Base-by-base conservation (phyloP, 1,140 invertebrate species). In the Cyclina sinensis region DNA sequence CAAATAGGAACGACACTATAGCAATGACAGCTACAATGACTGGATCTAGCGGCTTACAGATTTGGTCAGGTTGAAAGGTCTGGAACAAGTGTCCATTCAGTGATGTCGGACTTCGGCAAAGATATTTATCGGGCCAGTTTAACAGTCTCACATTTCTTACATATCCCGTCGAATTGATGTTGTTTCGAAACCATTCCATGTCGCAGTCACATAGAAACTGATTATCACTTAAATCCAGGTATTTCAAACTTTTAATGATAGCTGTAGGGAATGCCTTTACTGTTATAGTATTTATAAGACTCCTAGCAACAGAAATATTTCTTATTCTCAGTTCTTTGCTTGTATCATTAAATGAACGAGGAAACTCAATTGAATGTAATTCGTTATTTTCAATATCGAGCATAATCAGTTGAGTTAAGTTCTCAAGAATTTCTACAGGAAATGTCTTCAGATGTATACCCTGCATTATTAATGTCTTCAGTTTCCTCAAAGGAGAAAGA, bases 111-210 rank as follows among this genome's bases (percentile, higher is more conserved):
- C 30, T 54, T 0, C 30, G 3, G 46, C 83, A 85, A n/a, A n/a
- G 0, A 43, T 85, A 85, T 0, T 59, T 37, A 5, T 46, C 68
- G 18, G 68, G 83, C 83, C 83, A 85, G 16, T 59, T 24, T 32
- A 74, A n/a, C 0, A 85, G 70, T 32, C 54, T 12, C 21, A 57
- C 27, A 59, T 85, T 85, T 4, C 30, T 27, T 21, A 74, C n/a
- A 18, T 37, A 27, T n/a, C 65, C 65, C 0, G 27, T 11, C 21
- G 12, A 27, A 57, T 59, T 59, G 4, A 80, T 21, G 0, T 37
- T 5, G 30, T 80, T 30, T 24, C 78, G 57, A 39, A 80, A 80
- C 54, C 48, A 59, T 21, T n/a, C 16, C 78, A 80, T 57, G 11
- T 59, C 78, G 27, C 78, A 80, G 2, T 18, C 54, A 59, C 78